Percentiles rank a stretch among this genome's conserved stretches.
These are phyloP conservation scores for Andrena cerasifolii DNA, from an alignment of 1,140 invertebrate species.

Conservation along the genomic window DNA sequence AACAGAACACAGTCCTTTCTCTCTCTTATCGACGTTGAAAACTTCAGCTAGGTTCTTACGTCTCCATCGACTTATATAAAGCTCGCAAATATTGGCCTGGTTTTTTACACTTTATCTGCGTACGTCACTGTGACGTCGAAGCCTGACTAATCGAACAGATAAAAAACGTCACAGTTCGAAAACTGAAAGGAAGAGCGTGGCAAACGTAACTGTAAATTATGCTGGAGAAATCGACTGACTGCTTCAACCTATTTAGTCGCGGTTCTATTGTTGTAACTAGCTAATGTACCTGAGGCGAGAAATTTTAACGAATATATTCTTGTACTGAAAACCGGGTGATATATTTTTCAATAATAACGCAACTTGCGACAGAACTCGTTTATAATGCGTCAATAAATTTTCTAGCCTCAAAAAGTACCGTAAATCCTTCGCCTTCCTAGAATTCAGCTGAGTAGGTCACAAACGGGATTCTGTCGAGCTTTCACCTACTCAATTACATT, in stretches of 20 bases:
- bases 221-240: neutral
- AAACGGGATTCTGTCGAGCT: too few species aligned
- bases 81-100: neutral
- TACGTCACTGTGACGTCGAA: neutral
- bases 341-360: too few species aligned
- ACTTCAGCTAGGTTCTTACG: too few species aligned
- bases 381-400: too few species aligned
- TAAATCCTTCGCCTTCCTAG: too few species aligned
- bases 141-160: neutral
- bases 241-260: neutral
- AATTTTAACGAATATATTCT: neutral
- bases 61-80: neutral
- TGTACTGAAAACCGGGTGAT: neutral
- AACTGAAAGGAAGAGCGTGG: neutral
- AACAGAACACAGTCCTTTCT: too few species aligned
- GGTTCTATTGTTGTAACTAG: neutral
- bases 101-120: neutral
- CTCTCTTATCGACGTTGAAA: too few species aligned
- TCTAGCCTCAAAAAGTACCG: too few species aligned
- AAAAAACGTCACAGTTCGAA: neutral
- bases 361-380: too few species aligned
- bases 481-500: too few species aligned
- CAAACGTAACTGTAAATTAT: neutral
- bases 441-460: too few species aligned
- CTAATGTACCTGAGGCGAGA: too few species aligned